Evolutionary conservation across 1,140 invertebrate species (phyloP).

Genomic region (Penaeus japonicus): DNA sequence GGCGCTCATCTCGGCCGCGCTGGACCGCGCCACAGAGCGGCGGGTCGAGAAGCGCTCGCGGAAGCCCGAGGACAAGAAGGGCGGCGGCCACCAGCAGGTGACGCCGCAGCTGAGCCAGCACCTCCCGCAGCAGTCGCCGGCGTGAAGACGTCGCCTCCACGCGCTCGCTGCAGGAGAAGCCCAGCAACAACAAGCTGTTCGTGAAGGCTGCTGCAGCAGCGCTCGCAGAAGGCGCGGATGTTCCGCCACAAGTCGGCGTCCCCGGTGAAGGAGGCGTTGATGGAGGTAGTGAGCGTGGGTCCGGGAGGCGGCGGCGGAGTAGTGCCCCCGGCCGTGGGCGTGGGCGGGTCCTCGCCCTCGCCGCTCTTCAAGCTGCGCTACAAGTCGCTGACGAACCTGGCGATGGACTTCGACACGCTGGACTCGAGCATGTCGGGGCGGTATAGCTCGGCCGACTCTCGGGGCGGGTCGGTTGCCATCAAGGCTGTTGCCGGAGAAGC

Average conservation of each 20-base stretch:
- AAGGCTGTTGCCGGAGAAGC: constrained; percentile 75
- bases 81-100: neutral
- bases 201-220: constrained; percentile 56
- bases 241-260: constrained; percentile 74
- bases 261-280: constrained; percentile 69
- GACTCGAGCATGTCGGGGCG: constrained; percentile 89
- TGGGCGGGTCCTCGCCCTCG: constrained; percentile 69
- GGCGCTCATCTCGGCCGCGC: constrained; percentile 52
- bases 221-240: constrained; percentile 53
- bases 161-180: constrained; percentile 16
- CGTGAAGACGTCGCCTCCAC: neutral
- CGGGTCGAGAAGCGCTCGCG: constrained; percentile 42
- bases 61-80: constrained; percentile 32
- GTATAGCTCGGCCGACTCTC: constrained; percentile 84
- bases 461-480: constrained; percentile 68
- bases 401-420: constrained; percentile 82
- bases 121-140: neutral
- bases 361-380: constrained; percentile 84
- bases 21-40: constrained; percentile 50
- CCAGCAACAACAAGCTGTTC: constrained; percentile 55
- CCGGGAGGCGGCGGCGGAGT: constrained; percentile 65
- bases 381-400: constrained; percentile 81
- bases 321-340: neutral
- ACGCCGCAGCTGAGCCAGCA: neutral
- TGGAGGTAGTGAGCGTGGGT: constrained; percentile 29